These are phyloP conservation scores for Ancistrus triradiatus DNA, from an alignment of 2,113 vertebrate genomes.

Conservation along the genomic window DNA sequence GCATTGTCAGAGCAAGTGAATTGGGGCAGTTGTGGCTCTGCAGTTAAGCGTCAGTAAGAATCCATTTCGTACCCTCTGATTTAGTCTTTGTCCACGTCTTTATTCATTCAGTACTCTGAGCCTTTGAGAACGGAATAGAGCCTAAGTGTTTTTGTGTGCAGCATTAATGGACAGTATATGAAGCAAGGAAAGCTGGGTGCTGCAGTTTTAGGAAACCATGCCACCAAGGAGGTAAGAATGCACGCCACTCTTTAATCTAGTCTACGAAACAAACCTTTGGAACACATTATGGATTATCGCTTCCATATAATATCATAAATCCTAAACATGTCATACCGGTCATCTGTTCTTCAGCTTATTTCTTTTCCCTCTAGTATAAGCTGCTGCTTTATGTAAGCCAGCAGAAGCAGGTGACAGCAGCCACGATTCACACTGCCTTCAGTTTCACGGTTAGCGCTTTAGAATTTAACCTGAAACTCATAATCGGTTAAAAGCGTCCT, in stretches of 20 bases:
- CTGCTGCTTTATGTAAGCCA: slow-evolving; percentile 91
- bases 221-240: slow-evolving; percentile 76
- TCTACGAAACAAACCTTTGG: too few species aligned
- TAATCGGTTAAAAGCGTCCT: not conserved
- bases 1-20: too few species aligned
- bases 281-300: too few species aligned
- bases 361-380: slow-evolving; percentile 76
- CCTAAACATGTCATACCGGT: too few species aligned
- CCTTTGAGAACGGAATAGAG: not conserved
- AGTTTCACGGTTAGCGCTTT: slow-evolving; percentile 78
- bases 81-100: too few species aligned
- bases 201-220: slow-evolving; percentile 84
- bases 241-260: too few species aligned
- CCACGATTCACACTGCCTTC: slow-evolving; percentile 82
- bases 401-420: slow-evolving; percentile 82
- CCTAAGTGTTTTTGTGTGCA: slow-evolving; percentile 1
- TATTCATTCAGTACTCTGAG: too few species aligned
- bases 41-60: not conserved
- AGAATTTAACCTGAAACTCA: too few species aligned
- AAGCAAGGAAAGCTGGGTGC: slow-evolving; percentile 96
- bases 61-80: too few species aligned
- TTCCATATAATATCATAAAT: too few species aligned
- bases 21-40: too few species aligned
- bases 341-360: slow-evolving; percentile 23
- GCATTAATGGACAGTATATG: slow-evolving; percentile 81